Evolutionary conservation across 2,797 vertebrate genomes (phyloP).

Genomic region (Chrosomus eos): DNA sequence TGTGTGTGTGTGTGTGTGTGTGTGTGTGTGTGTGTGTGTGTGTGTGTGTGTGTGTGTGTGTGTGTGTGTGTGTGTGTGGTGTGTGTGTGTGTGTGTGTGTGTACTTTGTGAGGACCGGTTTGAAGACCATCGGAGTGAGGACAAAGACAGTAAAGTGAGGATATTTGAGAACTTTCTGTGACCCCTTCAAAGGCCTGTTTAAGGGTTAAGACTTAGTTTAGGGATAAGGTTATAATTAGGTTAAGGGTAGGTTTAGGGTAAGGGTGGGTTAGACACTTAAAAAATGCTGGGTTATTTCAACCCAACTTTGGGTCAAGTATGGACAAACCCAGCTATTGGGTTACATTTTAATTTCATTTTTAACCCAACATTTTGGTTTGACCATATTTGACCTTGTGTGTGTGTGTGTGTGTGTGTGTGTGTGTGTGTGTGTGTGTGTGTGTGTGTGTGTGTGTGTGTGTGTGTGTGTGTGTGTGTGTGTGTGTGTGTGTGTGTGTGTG

Average conservation of each 20-base stretch:
- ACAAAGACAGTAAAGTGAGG: neutral
- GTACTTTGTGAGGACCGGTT: neutral
- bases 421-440: conserved; percentile 6
- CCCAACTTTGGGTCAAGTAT: too few species aligned
- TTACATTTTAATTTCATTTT: too few species aligned
- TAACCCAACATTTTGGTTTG: too few species aligned
- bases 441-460: conserved; percentile 19
- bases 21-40: too few species aligned
- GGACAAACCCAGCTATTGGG: too few species aligned
- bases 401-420: neutral
- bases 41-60: neutral
- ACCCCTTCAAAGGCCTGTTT: neutral
- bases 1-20: neutral
- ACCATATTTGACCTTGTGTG: too few species aligned
- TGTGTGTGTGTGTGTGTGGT: neutral
- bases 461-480: conserved; percentile 9
- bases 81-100: neutral
- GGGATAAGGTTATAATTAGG: neutral
- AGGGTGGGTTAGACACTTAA: too few species aligned
- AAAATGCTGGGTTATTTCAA: too few species aligned
- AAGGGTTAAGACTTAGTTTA: neutral
- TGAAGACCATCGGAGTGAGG: neutral
- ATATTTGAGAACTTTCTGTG: neutral
- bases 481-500: neutral
- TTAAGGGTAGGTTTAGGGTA: neutral